Base-by-base conservation (phyloP, 2,888 invertebrate species). In the Dioctria rufipes region DNA sequence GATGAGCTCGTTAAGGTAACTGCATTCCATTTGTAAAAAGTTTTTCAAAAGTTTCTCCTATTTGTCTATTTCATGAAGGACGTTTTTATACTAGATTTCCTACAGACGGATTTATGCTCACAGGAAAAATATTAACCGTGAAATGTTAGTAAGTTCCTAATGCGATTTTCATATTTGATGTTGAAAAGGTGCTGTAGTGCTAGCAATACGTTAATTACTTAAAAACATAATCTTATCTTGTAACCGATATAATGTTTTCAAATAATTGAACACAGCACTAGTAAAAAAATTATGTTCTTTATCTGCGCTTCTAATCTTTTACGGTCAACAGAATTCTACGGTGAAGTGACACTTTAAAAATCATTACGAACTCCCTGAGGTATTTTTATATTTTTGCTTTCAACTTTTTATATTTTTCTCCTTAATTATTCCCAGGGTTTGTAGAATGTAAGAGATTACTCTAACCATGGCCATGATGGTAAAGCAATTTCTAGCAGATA, bases 1-100 rank as follows among this genome's bases (percentile, higher is more conserved):
- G 60, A 40, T 73, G 58, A 42, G 25, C 73, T 73, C 58, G 73
- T 73, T 73, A 58, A 58, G 58, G 73, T 73, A 58, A 73, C 60
- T 73, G 58, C 73, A 11, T 58, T 6, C 25, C 73, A 60, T 40
- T 73, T 73, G 42, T 25, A 60, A 46, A 73, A 73, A 73, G 43
- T 73, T 73, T 9, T 54, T 42, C 13, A 73, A 73, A 60, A 58
- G n/a, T 73, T 69, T 73, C n/a, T 42, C 5, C 13, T 13, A 40
- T 73, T 73, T 58, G 49, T 9, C 8, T 6, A 6, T 8, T 8
- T 46, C 8, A 46, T 46, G 46, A 46, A 46, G 46, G 5, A 46
- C 8, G 8, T 5, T 46, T 46, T 46, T 1, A n/a, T n/a, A 25
- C 25, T 25, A 25, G 1, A 54, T 8, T 4, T 54, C 11, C 11